These are phyloP conservation scores for Actinostola sp. DNA, from an alignment of 92 coral and sea anemone species.

Conservation along the genomic window DNA sequence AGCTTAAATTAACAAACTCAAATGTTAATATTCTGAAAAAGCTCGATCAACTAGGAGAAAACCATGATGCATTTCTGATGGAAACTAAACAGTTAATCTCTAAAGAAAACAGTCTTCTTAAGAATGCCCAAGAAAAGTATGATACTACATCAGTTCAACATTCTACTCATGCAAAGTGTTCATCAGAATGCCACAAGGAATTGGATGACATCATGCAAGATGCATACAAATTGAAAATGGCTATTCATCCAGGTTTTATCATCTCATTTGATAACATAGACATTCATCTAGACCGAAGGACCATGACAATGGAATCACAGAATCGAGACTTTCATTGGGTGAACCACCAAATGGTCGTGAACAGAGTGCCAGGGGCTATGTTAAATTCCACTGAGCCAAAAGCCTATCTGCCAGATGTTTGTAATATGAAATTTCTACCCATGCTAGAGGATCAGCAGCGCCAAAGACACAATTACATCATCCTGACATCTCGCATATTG, in stretches of 20 bases:
- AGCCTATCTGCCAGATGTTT: constrained; percentile 42
- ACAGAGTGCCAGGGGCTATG: constrained; percentile 60
- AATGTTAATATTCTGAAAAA: constrained; percentile 40
- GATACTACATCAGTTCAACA: constrained; percentile 8
- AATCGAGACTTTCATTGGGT: constrained; percentile 73
- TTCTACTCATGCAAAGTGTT: constrained; percentile 35
- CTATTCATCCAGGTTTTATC: constrained; percentile 65
- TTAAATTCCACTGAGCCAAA: constrained; percentile 35
- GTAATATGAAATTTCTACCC: constrained; percentile 53
- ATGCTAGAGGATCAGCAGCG: constrained; percentile 41
- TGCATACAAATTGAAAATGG: background rate
- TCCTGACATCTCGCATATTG: constrained; percentile 56
- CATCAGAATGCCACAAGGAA: constrained; percentile 35
- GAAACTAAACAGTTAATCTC: constrained; percentile 38
- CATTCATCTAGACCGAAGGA: constrained; percentile 39
- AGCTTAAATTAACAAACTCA: constrained; percentile 55
- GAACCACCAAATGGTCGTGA: constrained; percentile 62
- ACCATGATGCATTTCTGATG: constrained; percentile 45
- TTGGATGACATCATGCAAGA: constrained; percentile 5
- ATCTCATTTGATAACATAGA: constrained; percentile 71
- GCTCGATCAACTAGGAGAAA: constrained; percentile 50
- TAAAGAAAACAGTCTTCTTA: constrained; percentile 23
- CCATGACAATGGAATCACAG: constrained; percentile 64
- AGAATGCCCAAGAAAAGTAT: constrained; percentile 26
- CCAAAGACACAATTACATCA: constrained; percentile 56